Percentiles rank a stretch among this genome's conserved stretches.
Evolutionary conservation across 2,888 invertebrate species (phyloP).

Genomic region (Pseudococcus longispinus): DNA sequence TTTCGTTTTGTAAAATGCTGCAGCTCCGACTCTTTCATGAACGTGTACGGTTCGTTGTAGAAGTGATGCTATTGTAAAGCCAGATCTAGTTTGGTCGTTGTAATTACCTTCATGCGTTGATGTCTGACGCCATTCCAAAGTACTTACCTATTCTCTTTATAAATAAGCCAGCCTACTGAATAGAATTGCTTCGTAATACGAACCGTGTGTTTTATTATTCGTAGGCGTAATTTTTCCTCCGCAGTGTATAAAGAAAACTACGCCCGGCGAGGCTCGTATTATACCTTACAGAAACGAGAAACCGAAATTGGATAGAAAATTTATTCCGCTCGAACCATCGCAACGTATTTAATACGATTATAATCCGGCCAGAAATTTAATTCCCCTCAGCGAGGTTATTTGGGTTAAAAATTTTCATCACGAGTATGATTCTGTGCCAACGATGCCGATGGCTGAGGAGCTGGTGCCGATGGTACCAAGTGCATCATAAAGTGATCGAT

Average conservation of each 20-base stretch:
- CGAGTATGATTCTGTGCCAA: not conserved
- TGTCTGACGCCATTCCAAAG: constrained; percentile 53
- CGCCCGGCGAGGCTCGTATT: not conserved
- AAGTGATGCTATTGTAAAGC: constrained; percentile 22
- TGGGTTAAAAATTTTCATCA: not conserved
- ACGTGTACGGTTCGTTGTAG: not conserved
- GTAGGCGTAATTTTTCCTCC: constrained; percentile 42
- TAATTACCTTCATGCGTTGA: constrained; percentile 56
- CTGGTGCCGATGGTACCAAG: not conserved
- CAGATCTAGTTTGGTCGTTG: constrained; percentile 19
- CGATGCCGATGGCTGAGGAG: not conserved
- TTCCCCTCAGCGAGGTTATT: not conserved
- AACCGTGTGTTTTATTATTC: constrained; percentile 32
- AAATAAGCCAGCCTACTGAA: constrained; percentile 51
- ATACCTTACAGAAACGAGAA: not conserved
- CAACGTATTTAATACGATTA: too few relatives aligned
- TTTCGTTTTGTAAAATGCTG: constrained; percentile 31
- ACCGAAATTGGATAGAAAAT: constrained; percentile 11
- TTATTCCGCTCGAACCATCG: not conserved
- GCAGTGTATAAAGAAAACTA: not conserved
- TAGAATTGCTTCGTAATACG: constrained; percentile 53
- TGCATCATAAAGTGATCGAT: not conserved
- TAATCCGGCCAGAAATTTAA: not conserved
- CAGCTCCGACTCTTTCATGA: constrained; percentile 13
- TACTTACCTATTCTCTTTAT: constrained; percentile 51